Evolutionary conservation across 2,113 vertebrate species (phyloP), one percentile per base, ranked within the genome.

Genomic region (Nothocercus nigrocapillus): DNA sequence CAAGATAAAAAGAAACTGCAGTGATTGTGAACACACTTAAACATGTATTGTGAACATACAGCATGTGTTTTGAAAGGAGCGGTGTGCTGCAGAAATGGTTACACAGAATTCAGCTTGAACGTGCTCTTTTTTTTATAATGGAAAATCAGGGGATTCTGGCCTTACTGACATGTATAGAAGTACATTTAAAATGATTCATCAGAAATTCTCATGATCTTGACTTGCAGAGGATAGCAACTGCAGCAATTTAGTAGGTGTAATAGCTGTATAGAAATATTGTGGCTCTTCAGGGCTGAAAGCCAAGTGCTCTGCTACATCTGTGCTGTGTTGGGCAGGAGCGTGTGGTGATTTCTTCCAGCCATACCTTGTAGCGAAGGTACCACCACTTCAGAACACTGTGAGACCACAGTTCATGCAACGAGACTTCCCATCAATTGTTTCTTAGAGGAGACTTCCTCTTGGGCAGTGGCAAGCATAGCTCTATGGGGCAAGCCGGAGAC

Each of bases 281-380:
- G 44, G 10, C 4, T 85, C 17, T 13, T 22, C 7, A 51, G 44
- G 21, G 54, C 49, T 49, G 12, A 32, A 72, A 64, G 20, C 83
- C 66, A 76, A 63, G 42, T 0, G 13, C 38, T 63, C 38, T n/a
- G 9, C 20, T 34, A 18, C 22, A 13, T 5, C 32, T 6, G 10
- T 5, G 1, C 36, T 8, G 12, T 5, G 1, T 44, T 49, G 28
- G 27, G 7, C 53, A 34, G 0, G 0, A 69, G 27, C 32, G 42
- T 76, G 25, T 16, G 36, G 27, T 6, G 21, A 12, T 28, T 24
- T n/a, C 38, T 47, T 62, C 34, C 74, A 38, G 18, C 32, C 13
- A 44, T 7, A 9, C 62, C 44, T 61, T 44, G 42, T 47, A 77
- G 56, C 11, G 16, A 28, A 73, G 59, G 49, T 14, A 14, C 84